A percentile compares a stretch with the other conserved stretches of the same genome.
These are phyloP conservation scores for Micrasema minimum DNA, from an alignment of 1,140 invertebrate genomes.

Conservation along the genomic window DNA sequence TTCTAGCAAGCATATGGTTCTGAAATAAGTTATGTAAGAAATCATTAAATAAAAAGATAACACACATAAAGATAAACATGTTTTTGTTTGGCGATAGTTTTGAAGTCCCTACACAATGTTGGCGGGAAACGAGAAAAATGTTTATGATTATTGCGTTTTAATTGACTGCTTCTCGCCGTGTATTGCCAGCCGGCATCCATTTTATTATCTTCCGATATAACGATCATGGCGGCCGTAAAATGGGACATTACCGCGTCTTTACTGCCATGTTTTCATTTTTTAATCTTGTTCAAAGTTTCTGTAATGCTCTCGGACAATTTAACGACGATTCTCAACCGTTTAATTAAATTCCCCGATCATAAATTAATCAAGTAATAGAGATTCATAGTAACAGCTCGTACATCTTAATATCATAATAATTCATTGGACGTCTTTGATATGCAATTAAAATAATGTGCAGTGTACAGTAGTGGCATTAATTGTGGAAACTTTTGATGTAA, in stretches of 20 bases:
- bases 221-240: slow-evolving; percentile 18
- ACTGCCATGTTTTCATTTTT: slow-evolving; percentile 41
- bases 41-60: too few species aligned
- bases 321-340: background rate
- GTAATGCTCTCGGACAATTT: slow-evolving; percentile 42
- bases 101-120: background rate
- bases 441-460: too few species aligned
- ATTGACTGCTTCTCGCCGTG: slow-evolving; percentile 21
- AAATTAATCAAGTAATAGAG: background rate
- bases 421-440: too few species aligned
- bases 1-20: too few species aligned
- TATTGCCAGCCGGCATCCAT: background rate
- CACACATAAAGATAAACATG: too few species aligned
- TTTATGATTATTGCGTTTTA: slow-evolving; percentile 34
- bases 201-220: slow-evolving; percentile 29
- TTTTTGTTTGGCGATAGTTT: too few species aligned
- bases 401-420: too few species aligned
- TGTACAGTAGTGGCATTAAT: too few species aligned
- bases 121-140: slow-evolving; percentile 13
- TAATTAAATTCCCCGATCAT: background rate
- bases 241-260: slow-evolving; percentile 5
- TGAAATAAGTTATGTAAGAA: too few species aligned
- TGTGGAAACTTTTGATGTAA: too few species aligned
- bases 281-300: slow-evolving; percentile 38
- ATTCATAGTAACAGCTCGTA: too few species aligned